phyloP scores from a whole-genome alignment of 2,113 vertebrate genomes.

The Carettochelys insculpta region DNA sequence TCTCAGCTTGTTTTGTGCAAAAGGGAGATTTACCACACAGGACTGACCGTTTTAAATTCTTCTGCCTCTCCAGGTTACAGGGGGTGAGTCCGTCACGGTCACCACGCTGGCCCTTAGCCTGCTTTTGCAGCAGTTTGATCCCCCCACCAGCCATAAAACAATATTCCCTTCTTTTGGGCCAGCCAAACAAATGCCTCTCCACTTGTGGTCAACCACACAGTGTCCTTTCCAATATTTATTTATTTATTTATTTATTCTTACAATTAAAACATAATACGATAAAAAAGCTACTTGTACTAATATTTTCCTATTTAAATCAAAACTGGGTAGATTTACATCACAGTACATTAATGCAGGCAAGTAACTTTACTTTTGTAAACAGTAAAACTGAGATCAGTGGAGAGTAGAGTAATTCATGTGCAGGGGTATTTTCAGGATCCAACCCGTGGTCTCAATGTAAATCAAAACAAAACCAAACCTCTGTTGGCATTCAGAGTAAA shows the following conservation, averaged over 20 bases:
- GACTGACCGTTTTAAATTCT: too few relatives aligned
- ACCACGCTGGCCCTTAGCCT: too few relatives aligned
- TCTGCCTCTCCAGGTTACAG: too few relatives aligned
- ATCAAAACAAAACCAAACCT: background rate
- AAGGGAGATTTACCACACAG: too few relatives aligned
- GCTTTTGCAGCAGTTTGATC: too few relatives aligned
- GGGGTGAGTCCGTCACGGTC: too few relatives aligned
- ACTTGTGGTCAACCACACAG: too few relatives aligned
- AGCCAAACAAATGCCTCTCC: too few relatives aligned
- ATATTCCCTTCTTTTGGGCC: too few relatives aligned
- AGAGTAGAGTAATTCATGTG: background rate
- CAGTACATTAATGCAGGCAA: background rate
- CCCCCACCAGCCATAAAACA: too few relatives aligned
- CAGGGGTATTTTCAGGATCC: background rate
- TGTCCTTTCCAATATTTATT: background rate
- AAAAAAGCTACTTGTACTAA: background rate
- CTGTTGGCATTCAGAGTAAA: background rate
- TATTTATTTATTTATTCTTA: background rate
- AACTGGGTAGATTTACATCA: background rate
- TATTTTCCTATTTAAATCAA: background rate
- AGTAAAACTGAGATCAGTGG: background rate
- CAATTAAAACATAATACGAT: background rate
- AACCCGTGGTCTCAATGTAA: background rate
- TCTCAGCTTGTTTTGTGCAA: too few relatives aligned
- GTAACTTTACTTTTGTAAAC: too few relatives aligned